Conservation (phyloP, 2,797 vertebrate genomes). For the Muscicapa comitata region DNA sequence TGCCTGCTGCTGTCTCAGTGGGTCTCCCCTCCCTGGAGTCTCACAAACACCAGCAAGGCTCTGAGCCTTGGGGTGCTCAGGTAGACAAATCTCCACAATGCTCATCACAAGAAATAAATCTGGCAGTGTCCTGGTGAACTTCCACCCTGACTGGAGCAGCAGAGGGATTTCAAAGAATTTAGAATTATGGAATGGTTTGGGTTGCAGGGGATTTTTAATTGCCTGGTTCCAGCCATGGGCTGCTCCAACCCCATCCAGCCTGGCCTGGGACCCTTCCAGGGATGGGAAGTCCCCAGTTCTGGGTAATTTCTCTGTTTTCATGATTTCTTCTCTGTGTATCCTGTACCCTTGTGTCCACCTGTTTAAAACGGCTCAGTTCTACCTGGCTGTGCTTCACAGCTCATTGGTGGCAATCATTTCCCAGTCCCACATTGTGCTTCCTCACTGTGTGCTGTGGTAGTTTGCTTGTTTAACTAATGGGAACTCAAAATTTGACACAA, state of each 20-base stretch:
- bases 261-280: not conserved
- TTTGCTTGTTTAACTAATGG: not conserved
- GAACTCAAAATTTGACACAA: not conserved
- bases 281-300: fast-evolving
- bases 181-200: too few relatives aligned
- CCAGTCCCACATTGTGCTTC: not conserved
- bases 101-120: fast-evolving
- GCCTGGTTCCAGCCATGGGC: too few relatives aligned
- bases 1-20: not conserved
- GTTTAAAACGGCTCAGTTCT: not conserved
- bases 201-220: not conserved
- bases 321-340: not conserved
- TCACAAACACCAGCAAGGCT: not conserved
- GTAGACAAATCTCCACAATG: fast-evolving
- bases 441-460: not conserved
- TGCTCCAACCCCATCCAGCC: not conserved
- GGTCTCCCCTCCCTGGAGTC: not conserved
- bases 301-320: not conserved
- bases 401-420: not conserved
- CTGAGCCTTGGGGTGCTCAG: not conserved
- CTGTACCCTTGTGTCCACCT: not conserved
- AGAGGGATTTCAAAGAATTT: fast-evolving
- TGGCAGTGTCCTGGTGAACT: not conserved
- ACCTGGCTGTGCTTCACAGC: not conserved
- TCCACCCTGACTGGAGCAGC: not conserved